Evolutionary conservation across 2,888 invertebrate genomes (phyloP).

Genomic region (Drosophila borborema): DNA sequence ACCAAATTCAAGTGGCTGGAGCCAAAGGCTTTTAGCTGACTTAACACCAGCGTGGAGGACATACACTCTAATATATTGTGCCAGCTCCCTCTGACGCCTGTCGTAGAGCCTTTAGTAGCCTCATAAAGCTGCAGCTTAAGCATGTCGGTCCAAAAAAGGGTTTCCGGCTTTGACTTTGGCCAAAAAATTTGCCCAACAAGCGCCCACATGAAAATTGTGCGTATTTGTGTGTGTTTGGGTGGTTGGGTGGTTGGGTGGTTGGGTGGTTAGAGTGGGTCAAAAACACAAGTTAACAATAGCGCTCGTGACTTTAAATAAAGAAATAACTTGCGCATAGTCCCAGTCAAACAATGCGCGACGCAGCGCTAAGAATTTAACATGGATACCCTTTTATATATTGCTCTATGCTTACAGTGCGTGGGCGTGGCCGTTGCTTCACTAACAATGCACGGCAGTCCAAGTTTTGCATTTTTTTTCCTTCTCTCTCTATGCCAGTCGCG

Average conservation of each 20-base stretch:
- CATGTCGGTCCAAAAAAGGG: constrained; percentile 70
- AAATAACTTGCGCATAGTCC: constrained; percentile 75
- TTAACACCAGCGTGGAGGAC: constrained; percentile 63
- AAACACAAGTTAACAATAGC: constrained; percentile 59
- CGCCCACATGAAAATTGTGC: constrained; percentile 65
- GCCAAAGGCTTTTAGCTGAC: constrained; percentile 75
- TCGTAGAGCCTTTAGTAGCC: constrained; percentile 57
- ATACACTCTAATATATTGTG: constrained; percentile 65
- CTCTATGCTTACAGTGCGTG: constrained; percentile 11
- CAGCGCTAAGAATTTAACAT: constrained; percentile 68
- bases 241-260: constrained; percentile 2
- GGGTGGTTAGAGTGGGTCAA: constrained; percentile 42
- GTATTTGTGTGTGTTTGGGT: constrained; percentile 31
- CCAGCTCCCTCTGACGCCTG: neutral
- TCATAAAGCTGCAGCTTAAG: constrained; percentile 74
- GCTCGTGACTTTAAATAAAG: constrained; percentile 74
- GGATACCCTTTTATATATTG: constrained; percentile 53
- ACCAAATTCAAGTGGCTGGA: constrained; percentile 72
- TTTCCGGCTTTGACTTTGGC: constrained; percentile 68
- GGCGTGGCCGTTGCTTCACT: constrained; percentile 48
- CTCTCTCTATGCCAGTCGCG: neutral
- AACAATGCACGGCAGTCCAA: constrained; percentile 54
- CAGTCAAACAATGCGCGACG: constrained; percentile 73
- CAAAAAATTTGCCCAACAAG: constrained; percentile 66
- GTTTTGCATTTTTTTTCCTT: constrained; percentile 53